phyloP scores from a whole-genome alignment of 1,140 invertebrate species.

The Tetramorium parvispinum region DNA sequence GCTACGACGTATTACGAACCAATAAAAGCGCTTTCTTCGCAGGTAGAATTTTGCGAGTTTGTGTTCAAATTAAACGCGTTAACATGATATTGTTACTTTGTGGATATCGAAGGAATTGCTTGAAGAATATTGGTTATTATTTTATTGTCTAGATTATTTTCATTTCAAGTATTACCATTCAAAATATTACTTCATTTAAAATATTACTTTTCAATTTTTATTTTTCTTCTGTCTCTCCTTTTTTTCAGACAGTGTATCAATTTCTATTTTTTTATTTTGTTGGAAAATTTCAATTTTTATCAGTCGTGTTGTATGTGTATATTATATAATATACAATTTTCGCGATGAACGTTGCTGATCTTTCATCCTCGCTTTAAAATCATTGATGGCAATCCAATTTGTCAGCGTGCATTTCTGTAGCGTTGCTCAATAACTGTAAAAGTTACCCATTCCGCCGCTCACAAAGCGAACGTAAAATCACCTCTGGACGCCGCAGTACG shows the following conservation, averaged over 20 bases:
- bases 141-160: not conserved
- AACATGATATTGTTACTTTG: not conserved
- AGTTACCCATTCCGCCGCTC: constrained; percentile 33
- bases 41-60: not conserved
- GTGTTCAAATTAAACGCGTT: not conserved
- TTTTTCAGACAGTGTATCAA: not conserved
- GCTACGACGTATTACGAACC: not conserved
- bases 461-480: constrained; percentile 55
- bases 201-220: not conserved
- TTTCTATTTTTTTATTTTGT: not conserved
- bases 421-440: constrained; percentile 33
- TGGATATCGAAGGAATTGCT: not conserved
- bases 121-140: not conserved
- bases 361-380: constrained; percentile 14
- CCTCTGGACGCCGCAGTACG: constrained; percentile 38
- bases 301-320: not conserved
- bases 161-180: not conserved
- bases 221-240: not conserved
- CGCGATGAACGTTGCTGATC: not conserved
- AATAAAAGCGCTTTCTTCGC: not conserved
- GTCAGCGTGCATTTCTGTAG: constrained; percentile 12
- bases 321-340: not conserved
- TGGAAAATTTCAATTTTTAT: not conserved
- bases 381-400: constrained; percentile 29
- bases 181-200: no score